Conservation (phyloP, 2,888 invertebrate genomes). For the Acleris laterana region DNA sequence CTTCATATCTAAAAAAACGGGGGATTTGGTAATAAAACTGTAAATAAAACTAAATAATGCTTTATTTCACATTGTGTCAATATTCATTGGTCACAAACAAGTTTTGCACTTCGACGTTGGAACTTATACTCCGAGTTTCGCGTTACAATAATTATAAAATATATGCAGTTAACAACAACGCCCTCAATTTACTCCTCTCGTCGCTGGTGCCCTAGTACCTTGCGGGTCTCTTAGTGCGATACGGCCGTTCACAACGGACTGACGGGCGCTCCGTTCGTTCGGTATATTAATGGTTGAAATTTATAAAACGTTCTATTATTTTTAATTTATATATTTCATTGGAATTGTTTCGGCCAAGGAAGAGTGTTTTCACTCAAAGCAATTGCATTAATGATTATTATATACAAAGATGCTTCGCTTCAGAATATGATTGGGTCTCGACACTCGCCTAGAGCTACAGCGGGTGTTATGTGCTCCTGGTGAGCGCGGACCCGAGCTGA, state of each 20-base stretch:
- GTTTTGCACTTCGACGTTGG: slow-evolving; percentile 70
- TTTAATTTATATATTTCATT: slow-evolving; percentile 5
- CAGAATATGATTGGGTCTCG: slow-evolving; percentile 26
- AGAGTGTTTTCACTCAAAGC: slow-evolving; percentile 30
- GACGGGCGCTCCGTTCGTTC: not conserved
- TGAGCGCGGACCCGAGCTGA: slow-evolving; percentile 22
- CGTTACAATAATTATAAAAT: slow-evolving; percentile 71
- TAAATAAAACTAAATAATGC: slow-evolving; percentile 79
- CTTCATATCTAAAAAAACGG: not conserved
- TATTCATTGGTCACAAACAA: slow-evolving; percentile 79
- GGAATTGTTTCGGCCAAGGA: slow-evolving; percentile 8
- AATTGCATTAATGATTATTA: slow-evolving; percentile 32
- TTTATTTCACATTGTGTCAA: slow-evolving; percentile 82
- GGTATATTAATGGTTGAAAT: not conserved
- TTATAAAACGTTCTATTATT: not conserved
- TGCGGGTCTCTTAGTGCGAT: not conserved
- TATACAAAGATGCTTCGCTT: slow-evolving; percentile 25
- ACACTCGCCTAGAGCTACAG: not conserved
- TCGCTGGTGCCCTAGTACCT: slow-evolving; percentile 35
- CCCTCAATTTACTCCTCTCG: slow-evolving; percentile 40
- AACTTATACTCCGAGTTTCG: slow-evolving; percentile 64
- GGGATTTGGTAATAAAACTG: slow-evolving; percentile 15
- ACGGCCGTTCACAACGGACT: not conserved
- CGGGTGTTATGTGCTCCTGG: not conserved
- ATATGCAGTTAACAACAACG: slow-evolving; percentile 78